Conservation (phyloP, 2,113 vertebrate genomes). For the Tragulus kanchil region DNA sequence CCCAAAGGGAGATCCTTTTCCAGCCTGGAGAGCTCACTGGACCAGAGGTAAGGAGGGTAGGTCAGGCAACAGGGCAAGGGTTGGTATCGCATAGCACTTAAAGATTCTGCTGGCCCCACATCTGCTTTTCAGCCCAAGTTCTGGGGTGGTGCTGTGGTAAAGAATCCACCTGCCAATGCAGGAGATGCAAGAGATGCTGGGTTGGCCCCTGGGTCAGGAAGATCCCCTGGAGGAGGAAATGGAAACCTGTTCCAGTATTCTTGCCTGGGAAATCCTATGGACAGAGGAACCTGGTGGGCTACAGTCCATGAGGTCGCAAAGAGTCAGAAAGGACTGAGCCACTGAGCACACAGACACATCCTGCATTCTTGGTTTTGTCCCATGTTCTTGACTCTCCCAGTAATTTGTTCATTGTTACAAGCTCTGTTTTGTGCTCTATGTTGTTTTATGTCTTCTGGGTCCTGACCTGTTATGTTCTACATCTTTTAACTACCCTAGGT, state of each 20-base stretch:
- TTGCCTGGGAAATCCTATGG: not conserved
- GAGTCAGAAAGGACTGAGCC: not conserved
- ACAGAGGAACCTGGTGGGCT: not conserved
- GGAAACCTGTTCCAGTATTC: not conserved
- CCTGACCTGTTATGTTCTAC: not conserved
- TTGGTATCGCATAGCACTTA: conserved; percentile 19
- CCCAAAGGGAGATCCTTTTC: conserved; percentile 85
- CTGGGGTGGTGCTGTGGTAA: not conserved
- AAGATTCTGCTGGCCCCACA: not conserved
- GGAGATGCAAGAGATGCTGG: not conserved
- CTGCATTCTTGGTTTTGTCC: not conserved
- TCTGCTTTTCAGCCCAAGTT: conserved; percentile 37
- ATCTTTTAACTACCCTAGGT: not conserved
- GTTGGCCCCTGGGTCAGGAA: not conserved
- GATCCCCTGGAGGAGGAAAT: not conserved
- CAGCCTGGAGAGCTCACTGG: conserved; percentile 86
- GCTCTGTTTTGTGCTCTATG: not conserved
- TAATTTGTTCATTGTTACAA: conserved; percentile 41
- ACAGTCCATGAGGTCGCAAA: not conserved
- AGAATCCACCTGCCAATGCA: not conserved
- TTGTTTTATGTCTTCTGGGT: conserved; percentile 21
- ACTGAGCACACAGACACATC: not conserved
- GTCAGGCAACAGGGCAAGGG: conserved; percentile 17
- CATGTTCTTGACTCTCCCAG: not conserved
- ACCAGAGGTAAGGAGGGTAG: conserved; percentile 84